A percentile compares a stretch with the other conserved stretches of the same genome.
Evolutionary conservation across 1,140 invertebrate species (phyloP).

Genomic region (Ceratina japonica): DNA sequence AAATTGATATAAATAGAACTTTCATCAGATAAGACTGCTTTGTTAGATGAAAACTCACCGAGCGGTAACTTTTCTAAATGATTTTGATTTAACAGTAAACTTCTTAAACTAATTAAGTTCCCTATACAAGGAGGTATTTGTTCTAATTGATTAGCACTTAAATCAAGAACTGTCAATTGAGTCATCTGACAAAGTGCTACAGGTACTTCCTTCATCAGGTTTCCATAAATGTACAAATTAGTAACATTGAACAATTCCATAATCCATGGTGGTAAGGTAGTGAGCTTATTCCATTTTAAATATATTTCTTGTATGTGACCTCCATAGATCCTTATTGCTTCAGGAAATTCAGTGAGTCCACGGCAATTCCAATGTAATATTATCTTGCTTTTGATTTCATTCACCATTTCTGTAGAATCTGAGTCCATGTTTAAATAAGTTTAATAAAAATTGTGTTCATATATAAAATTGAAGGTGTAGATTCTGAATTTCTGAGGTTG

Average conservation of each 20-base stretch:
- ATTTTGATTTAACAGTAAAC: constrained; percentile 67
- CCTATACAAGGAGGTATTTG: constrained; percentile 59
- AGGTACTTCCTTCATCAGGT: constrained; percentile 66
- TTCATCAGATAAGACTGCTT: background rate
- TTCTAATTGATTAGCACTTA: constrained; percentile 67
- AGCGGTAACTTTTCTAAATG: constrained; percentile 60
- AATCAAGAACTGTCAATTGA: constrained; percentile 66
- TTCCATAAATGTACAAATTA: constrained; percentile 71
- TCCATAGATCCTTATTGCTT: constrained; percentile 59
- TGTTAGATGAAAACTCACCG: constrained; percentile 54
- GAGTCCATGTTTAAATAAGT: constrained; percentile 61
- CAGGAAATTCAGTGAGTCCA: constrained; percentile 64
- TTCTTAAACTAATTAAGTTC: constrained; percentile 57
- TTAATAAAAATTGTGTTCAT: constrained; percentile 30
- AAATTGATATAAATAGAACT: constrained; percentile 16
- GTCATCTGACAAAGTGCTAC: constrained; percentile 59
- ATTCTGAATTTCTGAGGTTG: constrained; percentile 38
- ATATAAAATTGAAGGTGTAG: constrained; percentile 4
- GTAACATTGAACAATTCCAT: constrained; percentile 67
- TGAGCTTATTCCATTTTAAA: constrained; percentile 71
- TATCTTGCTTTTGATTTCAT: constrained; percentile 66
- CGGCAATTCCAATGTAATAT: constrained; percentile 75
- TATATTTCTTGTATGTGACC: constrained; percentile 70
- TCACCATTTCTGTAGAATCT: constrained; percentile 62
- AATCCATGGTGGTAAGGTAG: constrained; percentile 68